Percentiles rank a stretch among this genome's conserved stretches.
Conservation (phyloP, 2,797 vertebrate species). For the Brotula barbata region DNA sequence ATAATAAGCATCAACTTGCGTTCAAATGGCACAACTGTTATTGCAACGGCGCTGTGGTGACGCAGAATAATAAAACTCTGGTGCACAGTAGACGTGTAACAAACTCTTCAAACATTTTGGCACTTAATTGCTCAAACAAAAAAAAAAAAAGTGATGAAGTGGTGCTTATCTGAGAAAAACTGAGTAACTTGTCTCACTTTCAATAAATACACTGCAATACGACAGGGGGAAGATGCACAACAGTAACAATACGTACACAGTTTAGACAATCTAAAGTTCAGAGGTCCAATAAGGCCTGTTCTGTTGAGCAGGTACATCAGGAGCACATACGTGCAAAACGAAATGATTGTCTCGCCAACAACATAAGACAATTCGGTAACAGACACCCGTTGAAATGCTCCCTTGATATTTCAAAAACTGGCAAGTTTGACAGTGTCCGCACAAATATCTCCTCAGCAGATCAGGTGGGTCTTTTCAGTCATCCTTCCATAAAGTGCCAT, state of each 20-base stretch:
- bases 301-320: constrained; percentile 13
- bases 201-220: constrained; percentile 70
- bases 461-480: constrained; percentile 14
- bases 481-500: constrained; percentile 55
- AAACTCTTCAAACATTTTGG: constrained; percentile 30
- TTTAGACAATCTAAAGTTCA: constrained; percentile 15
- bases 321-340: constrained; percentile 65
- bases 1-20: constrained; percentile 5
- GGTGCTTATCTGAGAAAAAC: constrained; percentile 13
- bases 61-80: constrained; percentile 36
- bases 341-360: constrained; percentile 52
- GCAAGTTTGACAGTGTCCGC: constrained; percentile 44
- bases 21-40: constrained; percentile 22
- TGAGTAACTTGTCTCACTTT: constrained; percentile 38
- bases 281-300: constrained; percentile 17
- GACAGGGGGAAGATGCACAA: constrained; percentile 30
- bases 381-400: constrained; percentile 26
- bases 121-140: constrained; percentile 35
- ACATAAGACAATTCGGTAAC: constrained; percentile 53
- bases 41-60: neutral
- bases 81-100: constrained; percentile 15
- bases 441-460: constrained; percentile 27
- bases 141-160: constrained; percentile 12
- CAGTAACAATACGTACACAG: constrained; percentile 38
- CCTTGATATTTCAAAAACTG: constrained; percentile 19